A percentile compares a stretch with the other conserved stretches of the same genome.
Conservation (phyloP, 2,797 vertebrate species). For the Phrynocephalus guinanensis region DNA sequence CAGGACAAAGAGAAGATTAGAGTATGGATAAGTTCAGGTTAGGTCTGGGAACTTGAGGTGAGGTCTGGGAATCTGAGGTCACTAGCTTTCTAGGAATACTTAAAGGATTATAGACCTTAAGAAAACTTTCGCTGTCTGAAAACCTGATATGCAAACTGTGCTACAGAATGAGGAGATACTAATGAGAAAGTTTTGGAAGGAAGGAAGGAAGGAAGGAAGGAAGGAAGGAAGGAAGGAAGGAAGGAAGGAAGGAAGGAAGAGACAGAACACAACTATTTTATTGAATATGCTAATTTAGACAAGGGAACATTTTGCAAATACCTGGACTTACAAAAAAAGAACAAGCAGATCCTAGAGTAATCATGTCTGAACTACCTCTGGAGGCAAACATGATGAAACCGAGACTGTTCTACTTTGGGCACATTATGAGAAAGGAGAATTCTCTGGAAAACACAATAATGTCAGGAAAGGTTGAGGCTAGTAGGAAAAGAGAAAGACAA, state of each 20-base stretch:
- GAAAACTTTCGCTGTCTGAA: not conserved
- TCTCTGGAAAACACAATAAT: no score
- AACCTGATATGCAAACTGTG: not conserved
- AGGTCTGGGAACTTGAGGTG: not conserved
- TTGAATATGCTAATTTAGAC: not conserved
- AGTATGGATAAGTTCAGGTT: not conserved
- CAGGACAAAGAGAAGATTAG: conserved; percentile 4
- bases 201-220: not conserved
- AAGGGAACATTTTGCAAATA: no score
- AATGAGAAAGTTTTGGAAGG: accelerated
- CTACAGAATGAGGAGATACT: not conserved
- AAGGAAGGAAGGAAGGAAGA: not conserved
- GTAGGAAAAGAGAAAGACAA: no score
- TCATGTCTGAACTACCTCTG: no score
- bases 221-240: no score
- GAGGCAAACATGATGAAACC: no score
- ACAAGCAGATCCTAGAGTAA: no score
- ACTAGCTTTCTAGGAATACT: not conserved
- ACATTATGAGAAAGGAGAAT: no score
- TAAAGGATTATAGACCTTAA: not conserved
- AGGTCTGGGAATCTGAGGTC: not conserved
- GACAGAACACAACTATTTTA: not conserved
- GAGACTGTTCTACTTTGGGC: no score
- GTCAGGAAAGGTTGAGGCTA: no score
- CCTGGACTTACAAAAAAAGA: no score